phyloP scores from a whole-genome alignment of 1,140 invertebrate genomes.

The Caenorhabditis remanei region DNA sequence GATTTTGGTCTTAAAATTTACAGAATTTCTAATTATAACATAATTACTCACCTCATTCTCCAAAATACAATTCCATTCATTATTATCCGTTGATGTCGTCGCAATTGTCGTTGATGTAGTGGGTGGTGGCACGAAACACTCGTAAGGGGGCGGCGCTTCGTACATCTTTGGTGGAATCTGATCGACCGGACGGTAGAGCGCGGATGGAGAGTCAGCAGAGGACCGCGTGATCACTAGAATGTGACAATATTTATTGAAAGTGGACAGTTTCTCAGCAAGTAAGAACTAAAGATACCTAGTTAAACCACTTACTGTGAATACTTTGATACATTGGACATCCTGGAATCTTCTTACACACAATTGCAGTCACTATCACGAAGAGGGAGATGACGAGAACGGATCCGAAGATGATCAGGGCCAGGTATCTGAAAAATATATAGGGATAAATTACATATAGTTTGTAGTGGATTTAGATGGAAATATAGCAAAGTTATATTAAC shows the following conservation, averaged over 20 bases:
- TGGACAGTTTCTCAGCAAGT: neutral
- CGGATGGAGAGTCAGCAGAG: slow-evolving; percentile 6
- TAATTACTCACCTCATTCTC: slow-evolving; percentile 53
- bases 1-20: neutral
- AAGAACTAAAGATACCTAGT: neutral
- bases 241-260: neutral
- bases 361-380: slow-evolving; percentile 11
- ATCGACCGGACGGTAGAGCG: slow-evolving; percentile 54
- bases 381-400: slow-evolving; percentile 17
- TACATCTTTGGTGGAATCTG: slow-evolving; percentile 59
- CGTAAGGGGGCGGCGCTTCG: slow-evolving; percentile 62
- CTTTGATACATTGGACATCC: slow-evolving; percentile 58
- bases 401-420: slow-evolving; percentile 43
- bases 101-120: neutral
- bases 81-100: slow-evolving; percentile 1
- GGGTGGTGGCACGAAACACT: slow-evolving; percentile 60
- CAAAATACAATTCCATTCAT: slow-evolving; percentile 62
- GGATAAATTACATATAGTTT: neutral
- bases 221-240: slow-evolving; percentile 22
- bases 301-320: slow-evolving; percentile 1
- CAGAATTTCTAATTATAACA: neutral
- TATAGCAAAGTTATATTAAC: too few species aligned
- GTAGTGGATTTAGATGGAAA: too few species aligned
- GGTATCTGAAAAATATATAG: slow-evolving; percentile 51
- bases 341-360: slow-evolving; percentile 44